Evolutionary conservation across 2,113 vertebrate species (phyloP).

Genomic region (Catharus minimus): DNA sequence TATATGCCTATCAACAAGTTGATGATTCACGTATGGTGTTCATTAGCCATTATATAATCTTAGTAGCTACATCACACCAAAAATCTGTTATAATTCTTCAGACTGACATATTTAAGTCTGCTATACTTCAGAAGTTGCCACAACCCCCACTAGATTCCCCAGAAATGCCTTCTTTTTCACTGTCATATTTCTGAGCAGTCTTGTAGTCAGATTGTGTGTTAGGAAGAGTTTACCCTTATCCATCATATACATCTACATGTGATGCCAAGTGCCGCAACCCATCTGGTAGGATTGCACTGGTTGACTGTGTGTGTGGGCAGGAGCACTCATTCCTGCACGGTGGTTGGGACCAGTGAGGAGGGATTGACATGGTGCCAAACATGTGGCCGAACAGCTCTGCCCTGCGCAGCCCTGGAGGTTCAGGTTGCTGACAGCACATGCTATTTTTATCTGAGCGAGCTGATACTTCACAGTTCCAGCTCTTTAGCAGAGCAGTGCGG

Average conservation of each 20-base stretch:
- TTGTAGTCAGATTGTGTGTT: neutral
- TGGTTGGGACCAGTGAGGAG: neutral
- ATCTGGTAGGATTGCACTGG: no score
- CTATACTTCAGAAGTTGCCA: neutral
- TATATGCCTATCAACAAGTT: neutral
- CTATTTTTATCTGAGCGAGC: neutral
- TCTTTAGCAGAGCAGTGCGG: neutral
- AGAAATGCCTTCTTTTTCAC: neutral
- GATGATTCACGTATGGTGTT: neutral
- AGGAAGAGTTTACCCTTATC: neutral
- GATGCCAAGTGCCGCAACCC: neutral
- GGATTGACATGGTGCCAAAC: fast-evolving
- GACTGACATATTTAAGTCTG: neutral
- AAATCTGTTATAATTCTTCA: neutral
- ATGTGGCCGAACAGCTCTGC: fast-evolving
- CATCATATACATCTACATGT: no score
- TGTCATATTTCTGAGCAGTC: neutral
- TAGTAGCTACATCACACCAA: neutral
- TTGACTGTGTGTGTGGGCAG: neutral
- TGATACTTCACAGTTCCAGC: neutral
- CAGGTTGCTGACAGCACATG: fast-evolving
- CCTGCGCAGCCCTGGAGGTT: fast-evolving
- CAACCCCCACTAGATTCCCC: neutral
- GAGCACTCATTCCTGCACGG: fast-evolving
- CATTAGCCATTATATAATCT: neutral